Conservation (phyloP, 1,140 invertebrate genomes). For the Platyscapa corneri region DNA sequence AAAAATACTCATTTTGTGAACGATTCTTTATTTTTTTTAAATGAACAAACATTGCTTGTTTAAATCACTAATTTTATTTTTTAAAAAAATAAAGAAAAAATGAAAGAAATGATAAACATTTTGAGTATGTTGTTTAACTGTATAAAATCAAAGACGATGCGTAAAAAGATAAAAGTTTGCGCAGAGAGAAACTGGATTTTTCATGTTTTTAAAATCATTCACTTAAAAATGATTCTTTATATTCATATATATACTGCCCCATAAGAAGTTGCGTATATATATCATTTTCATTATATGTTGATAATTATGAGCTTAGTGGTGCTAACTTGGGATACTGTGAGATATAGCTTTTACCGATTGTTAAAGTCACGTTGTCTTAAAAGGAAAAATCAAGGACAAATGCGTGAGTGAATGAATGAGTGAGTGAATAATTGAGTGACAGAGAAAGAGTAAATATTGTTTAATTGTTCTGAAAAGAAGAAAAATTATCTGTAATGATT, state of each 20-base stretch:
- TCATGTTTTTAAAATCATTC: constrained; percentile 11
- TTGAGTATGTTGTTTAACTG: background rate
- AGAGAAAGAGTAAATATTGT: constrained; percentile 53
- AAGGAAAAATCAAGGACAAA: constrained; percentile 55
- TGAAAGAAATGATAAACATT: background rate
- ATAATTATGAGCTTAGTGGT: constrained; percentile 58
- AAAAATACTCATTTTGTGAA: constrained; percentile 22
- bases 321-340: constrained; percentile 71
- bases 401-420: constrained; percentile 53
- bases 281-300: constrained; percentile 39
- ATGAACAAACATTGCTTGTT: background rate
- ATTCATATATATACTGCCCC: constrained; percentile 26
- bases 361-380: constrained; percentile 63
- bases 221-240: constrained; percentile 15
- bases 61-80: background rate
- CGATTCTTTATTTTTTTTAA: background rate
- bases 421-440: constrained; percentile 48
- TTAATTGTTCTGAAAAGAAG: constrained; percentile 34
- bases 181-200: background rate
- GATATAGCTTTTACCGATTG: constrained; percentile 72
- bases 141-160: constrained; percentile 10
- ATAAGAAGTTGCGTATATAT: constrained; percentile 20
- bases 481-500: constrained; percentile 46
- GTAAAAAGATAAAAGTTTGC: background rate
- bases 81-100: constrained; percentile 27